Evolutionary conservation across 2,888 invertebrate genomes (phyloP), one percentile per base, ranked within the genome.

Genomic region (Macaria liturata): DNA sequence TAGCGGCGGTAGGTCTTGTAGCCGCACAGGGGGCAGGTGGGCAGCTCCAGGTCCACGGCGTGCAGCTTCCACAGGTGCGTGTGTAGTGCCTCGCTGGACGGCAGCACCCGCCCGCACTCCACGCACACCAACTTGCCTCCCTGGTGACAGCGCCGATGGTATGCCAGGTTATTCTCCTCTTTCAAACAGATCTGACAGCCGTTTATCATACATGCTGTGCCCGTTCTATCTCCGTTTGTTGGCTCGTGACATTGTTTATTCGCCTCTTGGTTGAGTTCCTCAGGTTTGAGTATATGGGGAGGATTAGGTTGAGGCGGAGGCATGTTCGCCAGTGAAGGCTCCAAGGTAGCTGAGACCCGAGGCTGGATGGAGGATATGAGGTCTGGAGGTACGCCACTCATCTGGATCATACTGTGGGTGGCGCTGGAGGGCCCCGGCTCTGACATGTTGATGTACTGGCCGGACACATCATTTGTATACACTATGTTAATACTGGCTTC

Each of bases 51-150:
- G 74, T 97, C 97, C 7, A 97, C 93, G 48, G 93, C 91, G 78
- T 97, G 97, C 0, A 86, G 75, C 50, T 95, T 93, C 97, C 97
- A 97, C 48, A 97, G 86, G 77, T 97, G 97, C 3, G 95, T 94
- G 61, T 95, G 95, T n/a, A 97, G 76, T 0, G 93, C 91, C 68
- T 95, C 94, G 92, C 96, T 96, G 6, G 92, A 92, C 0, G 79
- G 69, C 71, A 92, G 93, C 9, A 81, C 73, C 59, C 88, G 87
- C 0, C 90, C 84, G 79, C 97, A 97, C 75, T 96, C 95, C 0
- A 93, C 93, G 81, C 97, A 97, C 34, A 87, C 86, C 0, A 88
- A 65, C 56, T 85, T 83, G 5, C 82, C 81, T 69, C 86, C 86
- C 55, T 84, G 80, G 71, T 96, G 95, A 70, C 95, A 95, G 70